Conservation (phyloP, 1,140 invertebrate species). For the Propsilocerus akamusi region DNA sequence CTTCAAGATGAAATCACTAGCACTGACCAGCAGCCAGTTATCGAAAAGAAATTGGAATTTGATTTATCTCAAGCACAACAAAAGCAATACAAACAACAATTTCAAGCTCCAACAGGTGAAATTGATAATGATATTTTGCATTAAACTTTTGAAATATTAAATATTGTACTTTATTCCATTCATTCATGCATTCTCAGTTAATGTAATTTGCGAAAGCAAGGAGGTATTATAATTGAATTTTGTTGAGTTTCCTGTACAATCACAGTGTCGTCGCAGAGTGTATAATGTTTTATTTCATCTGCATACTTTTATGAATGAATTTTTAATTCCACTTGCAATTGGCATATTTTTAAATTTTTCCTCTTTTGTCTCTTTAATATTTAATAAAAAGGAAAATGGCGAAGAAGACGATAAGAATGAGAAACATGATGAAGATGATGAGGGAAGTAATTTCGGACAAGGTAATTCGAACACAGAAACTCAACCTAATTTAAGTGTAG, state of each 20-base stretch:
- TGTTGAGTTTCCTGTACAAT: not conserved
- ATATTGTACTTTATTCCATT: not conserved
- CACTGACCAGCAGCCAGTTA: not conserved
- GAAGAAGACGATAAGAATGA: constrained; percentile 10
- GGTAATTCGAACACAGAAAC: constrained; percentile 11
- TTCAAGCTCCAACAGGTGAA: constrained; percentile 1
- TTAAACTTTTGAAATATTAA: not conserved
- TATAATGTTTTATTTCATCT: not conserved
- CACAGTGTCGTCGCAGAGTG: not conserved
- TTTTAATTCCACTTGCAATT: not conserved
- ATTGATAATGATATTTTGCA: not conserved
- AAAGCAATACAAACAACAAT: constrained; percentile 8
- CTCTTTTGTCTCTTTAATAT: not conserved
- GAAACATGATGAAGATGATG: constrained; percentile 10
- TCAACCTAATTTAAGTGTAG: constrained; percentile 45
- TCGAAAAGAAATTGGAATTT: constrained; percentile 14
- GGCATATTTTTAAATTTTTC: constrained; percentile 3
- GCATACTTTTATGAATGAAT: not conserved
- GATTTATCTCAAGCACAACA: constrained; percentile 15
- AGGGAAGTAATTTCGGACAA: constrained; percentile 17
- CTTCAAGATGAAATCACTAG: constrained; percentile 22
- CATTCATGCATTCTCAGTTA: not conserved
- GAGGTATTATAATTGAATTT: not conserved
- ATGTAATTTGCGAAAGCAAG: not conserved
- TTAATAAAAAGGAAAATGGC: constrained; percentile 11